Evolutionary conservation across 2,113 vertebrate genomes (phyloP), one percentile per base, ranked within the genome.

Genomic region (Rhinogobius similis): DNA sequence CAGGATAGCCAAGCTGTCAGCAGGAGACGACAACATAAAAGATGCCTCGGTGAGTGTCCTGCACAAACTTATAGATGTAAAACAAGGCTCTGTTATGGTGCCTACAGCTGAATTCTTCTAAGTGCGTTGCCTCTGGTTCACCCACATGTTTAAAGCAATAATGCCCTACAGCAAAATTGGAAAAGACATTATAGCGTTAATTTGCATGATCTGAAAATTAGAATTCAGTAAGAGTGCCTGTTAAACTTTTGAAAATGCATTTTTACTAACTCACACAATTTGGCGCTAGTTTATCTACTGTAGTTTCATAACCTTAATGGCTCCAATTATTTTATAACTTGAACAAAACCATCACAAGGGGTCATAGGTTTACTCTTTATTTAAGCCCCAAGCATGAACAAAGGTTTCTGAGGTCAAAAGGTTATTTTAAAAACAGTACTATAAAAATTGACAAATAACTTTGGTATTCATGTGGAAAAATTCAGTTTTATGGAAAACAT

Each of bases 1-100:
- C 91, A 95, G 95, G 90, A 93, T 98, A 89, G 96, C 94, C 65
- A 94, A 93, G 0, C 88, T 94, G 77, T 94, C 96, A 0, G 95
- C 95, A 0, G 91, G 95, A 0, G 96, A 97, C 65, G 95, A 95
- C 71, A 86, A 72, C 75, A 95, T 94, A 0, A 95, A 95, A 86
- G 96, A 97, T 70, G 97, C 96, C 0, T 98, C 97, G 0, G 96
- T 98, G 84, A 79, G 94, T 92, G 41, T 77, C 11, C 0, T 46
- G 72, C 76, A 41, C 55, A 65, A 58, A 83, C 50, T 29, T 53
- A 21, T 70, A 38, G 10, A 39, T 76, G 67, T 74, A 59, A 67
- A 44, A 70, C 10, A 50, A 29, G 52, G 7, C 63, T 84, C 82
- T 83, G 65, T 73, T 76, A 73, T 61, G 53, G 21, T 76, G 58